Evolutionary conservation across 2,113 vertebrate species (phyloP).

Genomic region (Litocranius walleri): DNA sequence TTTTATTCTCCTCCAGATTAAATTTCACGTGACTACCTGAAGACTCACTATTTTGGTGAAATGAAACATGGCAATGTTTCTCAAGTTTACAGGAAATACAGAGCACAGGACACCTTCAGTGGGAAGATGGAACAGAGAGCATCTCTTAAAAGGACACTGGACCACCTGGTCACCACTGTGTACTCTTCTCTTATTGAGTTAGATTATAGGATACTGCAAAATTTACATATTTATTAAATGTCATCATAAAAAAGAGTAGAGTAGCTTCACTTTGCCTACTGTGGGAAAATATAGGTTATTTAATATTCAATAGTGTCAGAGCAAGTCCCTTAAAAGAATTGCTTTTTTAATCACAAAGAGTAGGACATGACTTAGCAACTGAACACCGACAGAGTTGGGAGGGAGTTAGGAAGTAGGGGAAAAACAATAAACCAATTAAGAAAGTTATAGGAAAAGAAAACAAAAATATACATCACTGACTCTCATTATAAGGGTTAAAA

Average conservation of each 20-base stretch:
- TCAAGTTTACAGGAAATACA: background rate
- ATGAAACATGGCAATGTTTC: background rate
- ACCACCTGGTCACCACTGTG: rapidly evolving
- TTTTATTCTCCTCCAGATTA: background rate
- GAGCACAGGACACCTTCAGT: background rate
- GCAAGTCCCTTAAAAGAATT: background rate
- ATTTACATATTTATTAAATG: too few species aligned
- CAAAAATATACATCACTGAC: background rate
- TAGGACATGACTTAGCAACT: background rate
- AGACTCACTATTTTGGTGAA: background rate
- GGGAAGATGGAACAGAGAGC: too few species aligned
- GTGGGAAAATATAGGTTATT: background rate
- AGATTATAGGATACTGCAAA: background rate
- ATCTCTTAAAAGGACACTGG: background rate
- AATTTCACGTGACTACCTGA: background rate
- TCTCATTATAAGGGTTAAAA: background rate
- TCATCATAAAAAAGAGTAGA: background rate
- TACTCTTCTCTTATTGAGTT: background rate
- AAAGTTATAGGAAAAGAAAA: background rate
- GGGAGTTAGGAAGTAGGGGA: background rate
- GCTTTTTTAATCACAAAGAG: background rate
- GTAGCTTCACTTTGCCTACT: background rate
- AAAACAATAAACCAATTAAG: background rate
- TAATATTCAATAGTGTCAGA: background rate
- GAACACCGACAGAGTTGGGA: rapidly evolving